phyloP scores from a whole-genome alignment of 1,140 invertebrate species.

The Drosophila erecta region DNA sequence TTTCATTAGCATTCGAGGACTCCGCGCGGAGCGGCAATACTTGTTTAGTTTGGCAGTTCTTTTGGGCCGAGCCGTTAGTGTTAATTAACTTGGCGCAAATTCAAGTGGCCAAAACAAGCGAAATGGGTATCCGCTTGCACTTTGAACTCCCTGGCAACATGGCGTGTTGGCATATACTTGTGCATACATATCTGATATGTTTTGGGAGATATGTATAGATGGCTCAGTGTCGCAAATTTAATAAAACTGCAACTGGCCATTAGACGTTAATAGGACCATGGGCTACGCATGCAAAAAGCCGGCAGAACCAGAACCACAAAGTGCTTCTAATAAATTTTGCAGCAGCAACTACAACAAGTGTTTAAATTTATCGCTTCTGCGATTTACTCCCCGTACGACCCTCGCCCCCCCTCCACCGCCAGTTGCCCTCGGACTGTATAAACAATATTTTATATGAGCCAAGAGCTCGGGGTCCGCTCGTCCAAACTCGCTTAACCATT shows the following conservation, averaged over 20 bases:
- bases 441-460: conserved; percentile 74
- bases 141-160: conserved; percentile 33
- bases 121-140: conserved; percentile 15
- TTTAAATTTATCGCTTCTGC: conserved; percentile 78
- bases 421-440: conserved; percentile 49
- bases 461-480: conserved; percentile 49
- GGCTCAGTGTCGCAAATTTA: conserved; percentile 60
- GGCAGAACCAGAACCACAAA: conserved; percentile 74
- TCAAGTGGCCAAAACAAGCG: conserved; percentile 63
- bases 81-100: conserved; percentile 77
- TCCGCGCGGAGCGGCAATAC: conserved; percentile 13
- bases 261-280: conserved; percentile 44
- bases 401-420: background rate
- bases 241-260: conserved; percentile 58
- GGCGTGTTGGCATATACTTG: background rate
- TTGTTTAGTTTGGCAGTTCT: conserved; percentile 36
- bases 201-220: background rate
- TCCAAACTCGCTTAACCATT: conserved; percentile 51
- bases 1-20: conserved; percentile 76
- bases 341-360: conserved; percentile 79
- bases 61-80: conserved; percentile 54
- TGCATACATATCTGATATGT: background rate
- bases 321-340: conserved; percentile 79
- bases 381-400: conserved; percentile 43
- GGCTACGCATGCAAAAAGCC: conserved; percentile 68